Base-by-base conservation (phyloP, 2,888 invertebrate species). In the Melipona beecheii region DNA sequence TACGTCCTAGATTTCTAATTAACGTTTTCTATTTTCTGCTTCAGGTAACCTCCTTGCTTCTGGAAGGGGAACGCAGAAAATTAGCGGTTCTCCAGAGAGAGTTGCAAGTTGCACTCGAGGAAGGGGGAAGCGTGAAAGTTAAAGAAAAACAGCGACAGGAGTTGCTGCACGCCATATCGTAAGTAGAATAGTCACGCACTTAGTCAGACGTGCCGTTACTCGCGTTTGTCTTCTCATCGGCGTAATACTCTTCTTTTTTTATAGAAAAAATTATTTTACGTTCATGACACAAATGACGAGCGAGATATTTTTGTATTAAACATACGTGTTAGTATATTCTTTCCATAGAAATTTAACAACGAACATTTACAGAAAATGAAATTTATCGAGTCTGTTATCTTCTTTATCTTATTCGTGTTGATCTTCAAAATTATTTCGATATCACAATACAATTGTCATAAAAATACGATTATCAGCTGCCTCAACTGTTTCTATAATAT, bases 61-160 rank as follows among this genome's bases (percentile, higher is more conserved):
- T 97, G 88, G 97, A 97, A 94, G 97, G 96, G 11, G 96, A 97
- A 93, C 95, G 96, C 82, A 95, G 96, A 77, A 97, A 97, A 93
- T 94, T 97, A 84, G 95, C 95, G 56, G 96, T 96, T 52, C 95
- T 97, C 80, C 96, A 97, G 93, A 95, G 96, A 71, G 97, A 97
- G 94, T 95, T 97, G 69, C 96, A 96, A 93, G 95, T 95, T 49
- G 96, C 96, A 19, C 94, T 96, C 19, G 96, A 95, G 85, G 96
- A 96, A 93, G 96, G 96, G 74, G 96, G 96, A 64, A 96, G 96
- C 43, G 95, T 96, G 86, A 96, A 96, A 94, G 96, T 96, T 62
- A 96, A 96, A 92, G 96, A 96, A 92, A 96, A 96, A 91, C 96
- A 96, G 91, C 96, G 96, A 90, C 96, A 96, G 92, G 96, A 96